Percentiles rank a stretch among this genome's conserved stretches.
These are phyloP conservation scores for Takifugu ocellatus DNA, from an alignment of 2,797 vertebrate genomes.

Conservation along the genomic window DNA sequence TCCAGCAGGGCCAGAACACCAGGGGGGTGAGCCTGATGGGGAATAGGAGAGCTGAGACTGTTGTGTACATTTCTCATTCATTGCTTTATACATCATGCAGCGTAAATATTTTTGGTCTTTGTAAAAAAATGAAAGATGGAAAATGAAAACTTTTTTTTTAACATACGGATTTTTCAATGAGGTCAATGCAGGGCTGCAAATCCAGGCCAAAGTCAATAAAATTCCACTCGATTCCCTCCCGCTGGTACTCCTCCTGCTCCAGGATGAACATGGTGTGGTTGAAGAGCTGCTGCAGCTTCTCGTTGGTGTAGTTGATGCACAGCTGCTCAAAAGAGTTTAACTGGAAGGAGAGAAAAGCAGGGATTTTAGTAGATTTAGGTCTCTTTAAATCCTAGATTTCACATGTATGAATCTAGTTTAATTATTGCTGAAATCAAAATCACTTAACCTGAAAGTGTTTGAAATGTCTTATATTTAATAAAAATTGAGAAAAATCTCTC, in stretches of 20 bases:
- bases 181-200: constrained; percentile 83
- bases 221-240: constrained; percentile 94
- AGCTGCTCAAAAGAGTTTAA: constrained; percentile 85
- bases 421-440: too few species aligned
- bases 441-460: too few species aligned
- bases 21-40: constrained; percentile 81
- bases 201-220: constrained; percentile 90
- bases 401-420: background rate
- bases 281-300: constrained; percentile 94
- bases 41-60: background rate
- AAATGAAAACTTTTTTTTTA: too few species aligned
- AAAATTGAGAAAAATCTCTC: too few species aligned
- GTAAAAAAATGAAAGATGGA: background rate
- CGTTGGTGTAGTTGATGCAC: constrained; percentile 94
- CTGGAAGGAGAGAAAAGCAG: constrained; percentile 34
- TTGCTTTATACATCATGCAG: background rate
- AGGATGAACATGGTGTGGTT: constrained; percentile 96
- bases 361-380: background rate
- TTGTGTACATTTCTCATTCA: background rate
- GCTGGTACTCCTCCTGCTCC: constrained; percentile 92
- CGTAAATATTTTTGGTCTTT: background rate
- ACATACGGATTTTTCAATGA: constrained; percentile 83
- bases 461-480: too few species aligned
- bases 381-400: background rate
- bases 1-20: constrained; percentile 88